A percentile compares a stretch with the other conserved stretches of the same genome.
Conservation (phyloP, 2,888 invertebrate genomes). For the Metalampra italica region DNA sequence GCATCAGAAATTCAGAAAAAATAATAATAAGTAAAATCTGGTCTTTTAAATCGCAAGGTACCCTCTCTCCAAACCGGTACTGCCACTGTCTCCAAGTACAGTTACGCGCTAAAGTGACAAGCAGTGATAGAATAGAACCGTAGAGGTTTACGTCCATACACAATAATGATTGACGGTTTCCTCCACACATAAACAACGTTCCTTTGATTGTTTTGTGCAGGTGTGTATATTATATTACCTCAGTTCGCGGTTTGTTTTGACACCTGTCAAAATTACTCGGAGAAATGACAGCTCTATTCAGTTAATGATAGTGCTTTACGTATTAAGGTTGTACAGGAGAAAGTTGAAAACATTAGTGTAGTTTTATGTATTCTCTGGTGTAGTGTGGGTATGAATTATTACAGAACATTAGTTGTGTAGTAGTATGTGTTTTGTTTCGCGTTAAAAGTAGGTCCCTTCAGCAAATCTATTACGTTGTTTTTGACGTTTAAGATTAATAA, state of each 20-base stretch:
- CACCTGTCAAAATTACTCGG: conserved; percentile 13
- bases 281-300: conserved; percentile 1
- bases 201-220: not conserved
- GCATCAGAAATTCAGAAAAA: no score
- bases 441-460: not conserved
- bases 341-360: not conserved
- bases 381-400: not conserved
- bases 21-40: no score
- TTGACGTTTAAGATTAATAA: not conserved
- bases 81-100: conserved; percentile 22
- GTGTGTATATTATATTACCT: no score
- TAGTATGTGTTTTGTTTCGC: not conserved
- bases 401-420: not conserved
- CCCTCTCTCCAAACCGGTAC: not conserved
- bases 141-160: not conserved
- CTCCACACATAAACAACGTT: conserved; percentile 1
- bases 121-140: conserved; percentile 35
- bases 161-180: conserved; percentile 1
- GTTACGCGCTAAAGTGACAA: conserved; percentile 27
- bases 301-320: not conserved
- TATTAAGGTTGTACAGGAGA: not conserved
- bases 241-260: conserved; percentile 16
- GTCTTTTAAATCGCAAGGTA: no score
- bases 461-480: not conserved
- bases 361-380: no score